Base-by-base conservation (phyloP, 2,113 vertebrate species). In the Suncus etruscus region DNA sequence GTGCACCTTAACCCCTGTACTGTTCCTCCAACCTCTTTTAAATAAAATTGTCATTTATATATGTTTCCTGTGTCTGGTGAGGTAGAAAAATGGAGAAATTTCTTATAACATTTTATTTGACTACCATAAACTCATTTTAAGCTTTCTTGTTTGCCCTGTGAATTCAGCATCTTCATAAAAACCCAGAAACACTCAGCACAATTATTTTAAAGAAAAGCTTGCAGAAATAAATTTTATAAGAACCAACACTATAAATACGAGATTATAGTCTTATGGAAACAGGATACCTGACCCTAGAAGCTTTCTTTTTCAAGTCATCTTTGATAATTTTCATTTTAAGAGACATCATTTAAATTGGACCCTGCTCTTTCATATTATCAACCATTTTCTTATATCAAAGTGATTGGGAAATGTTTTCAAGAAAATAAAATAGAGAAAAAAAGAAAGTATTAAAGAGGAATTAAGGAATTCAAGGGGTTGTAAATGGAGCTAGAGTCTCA, bases 41-140 rank as follows among this genome's bases (percentile, higher is more conserved):
- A 54, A 92, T 94, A 95, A 96, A 95, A 94, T 95, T 95, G 87
- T 70, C 25, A 83, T 92, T 95, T 91, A 70, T 90, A 63, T 65
- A 81, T 88, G 48, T 86, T 94, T 90, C 93, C 83, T 83, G 11
- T 92, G 93, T 93, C 81, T 92, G 54, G 91, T 84, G 51, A 66
- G 39, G 32, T 76, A 5, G 83, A 54, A 90, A 95, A 94, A 74
- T 83, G 31, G n/a, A 83, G 58, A 93, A 78, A 88, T 81, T 93
- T 90, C 83, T 25, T 94, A 85, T 18, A 87, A 86, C 50, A 80
- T 92, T 96, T 92, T 66, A 92, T 86, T 93, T 93, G 61, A 89
- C 93, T 83, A 91, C 18, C 39, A 27, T 83, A 94, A 86, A 88
- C 47, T 92, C 50, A 39, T 78, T 94, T 96, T 96, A 90, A 76